Base-by-base conservation (phyloP, 1,140 invertebrate species). In the Calephelis nemesis region DNA sequence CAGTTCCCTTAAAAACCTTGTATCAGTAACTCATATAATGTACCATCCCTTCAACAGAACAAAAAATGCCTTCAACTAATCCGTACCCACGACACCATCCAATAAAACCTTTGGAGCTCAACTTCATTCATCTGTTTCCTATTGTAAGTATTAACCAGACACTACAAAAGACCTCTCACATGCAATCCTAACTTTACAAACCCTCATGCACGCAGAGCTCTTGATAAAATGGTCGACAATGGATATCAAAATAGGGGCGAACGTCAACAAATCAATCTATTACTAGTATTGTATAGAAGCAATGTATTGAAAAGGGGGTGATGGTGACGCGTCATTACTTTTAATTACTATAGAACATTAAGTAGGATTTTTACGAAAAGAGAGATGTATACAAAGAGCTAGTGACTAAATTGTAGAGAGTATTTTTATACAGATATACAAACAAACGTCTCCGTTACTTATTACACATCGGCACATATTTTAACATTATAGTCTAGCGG, bases 261-360 rank as follows among this genome's bases (percentile, higher is more conserved):
- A 73, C 63, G 76, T 73, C 74, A 78, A 85, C 82, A 84, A 87
- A 85, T 85, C 85, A 84, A 82, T 76, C 76, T 70, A 78, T 82
- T 78, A 79, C 63, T 70, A n/a, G 62, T 70, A 65, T 74, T 74
- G 74, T 76, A 45, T 70, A 54, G 49, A 64, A 65, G 60, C 68
- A 58, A 58, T 58, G 54, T 58, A 62, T 62, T 65, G 72, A 58
- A 70, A 75, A 69, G 74, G 76, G 79, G 84, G 75, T 72, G 69
- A 78, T 63, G 69, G 70, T 79, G 79, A 83, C 81, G 81, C 77
- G 79, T 91, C 87, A 87, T 84, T 88, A 84, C 72, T 88, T 89
- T 89, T 88, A 88, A 91, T 91, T 88, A 86, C 80, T 83, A 84
- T 74, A 79, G 83, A 78, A 81, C 82, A 79, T 85, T 83, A 79